Base-by-base conservation (phyloP, 1,140 invertebrate species). In the Zaprionus lachaisei region DNA sequence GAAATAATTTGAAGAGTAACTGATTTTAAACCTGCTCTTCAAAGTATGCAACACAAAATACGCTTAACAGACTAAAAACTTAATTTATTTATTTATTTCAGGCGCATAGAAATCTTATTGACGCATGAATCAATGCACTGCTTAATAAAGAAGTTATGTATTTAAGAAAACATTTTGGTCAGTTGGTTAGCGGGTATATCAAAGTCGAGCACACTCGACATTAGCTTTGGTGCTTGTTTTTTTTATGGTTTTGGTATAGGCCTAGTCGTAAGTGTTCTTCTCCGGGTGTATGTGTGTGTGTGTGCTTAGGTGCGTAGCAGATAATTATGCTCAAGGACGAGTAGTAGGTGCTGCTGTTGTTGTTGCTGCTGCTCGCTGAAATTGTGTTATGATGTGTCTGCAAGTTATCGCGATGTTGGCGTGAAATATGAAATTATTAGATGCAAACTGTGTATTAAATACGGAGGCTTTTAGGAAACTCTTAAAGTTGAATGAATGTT, bases 281-380 rank as follows among this genome's bases (percentile, higher is more conserved):
- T 34, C 9, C 2, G 31, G 28, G 11, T 61, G 22, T 55, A 26
- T 56, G 17, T 28, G 24, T 31, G 34, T 41, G 51, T 49, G 47
- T 58, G 60, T 51, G 69, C 44, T 38, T 63, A 24, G 24, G 71
- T 58, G 60, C 41, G 64, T 67, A 41, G 66, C 11, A 67, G 71
- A 79, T 81, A 81, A 81, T 79, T 80, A 71, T 41, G 62, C 57
- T 49, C 62, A 79, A 78, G 79, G 72, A 63, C 67, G 31, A 61
- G 44, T 44, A 38, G 31, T 15, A 24, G 49, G 49, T 47, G 44
- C 28, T 54, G 38, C 38, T 37, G 57, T 22, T 57, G 54, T 51
- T 61, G 58, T 54, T 28, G 17, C 5, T 28, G 54, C 24, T 57
- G 28, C 15, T 12, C 54, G 54, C 31, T 24, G 26, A 64, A 49